Conservation (phyloP, 2,113 vertebrate species). For the Gymnorhina tibicen region DNA sequence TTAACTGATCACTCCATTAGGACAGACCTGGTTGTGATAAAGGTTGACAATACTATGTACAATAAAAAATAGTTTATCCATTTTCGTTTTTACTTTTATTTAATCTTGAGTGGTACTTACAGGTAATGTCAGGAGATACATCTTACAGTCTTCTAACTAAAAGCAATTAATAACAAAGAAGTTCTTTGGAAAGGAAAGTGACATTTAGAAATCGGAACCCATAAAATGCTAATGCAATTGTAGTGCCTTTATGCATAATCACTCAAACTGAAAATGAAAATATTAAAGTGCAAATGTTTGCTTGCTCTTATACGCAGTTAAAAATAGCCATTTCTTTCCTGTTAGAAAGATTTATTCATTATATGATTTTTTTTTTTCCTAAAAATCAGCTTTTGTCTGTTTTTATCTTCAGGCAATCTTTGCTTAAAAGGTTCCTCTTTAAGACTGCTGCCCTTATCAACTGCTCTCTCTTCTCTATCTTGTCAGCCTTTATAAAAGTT, state of each 20-base stretch:
- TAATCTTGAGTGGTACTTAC: not conserved
- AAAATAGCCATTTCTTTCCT: not conserved
- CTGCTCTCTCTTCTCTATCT: not conserved
- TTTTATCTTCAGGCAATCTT: not conserved
- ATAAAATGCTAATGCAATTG: not conserved
- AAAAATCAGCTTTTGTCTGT: not conserved
- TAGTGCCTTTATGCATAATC: not conserved
- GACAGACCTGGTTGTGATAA: not conserved
- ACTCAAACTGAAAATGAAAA: not conserved
- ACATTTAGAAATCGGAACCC: not conserved
- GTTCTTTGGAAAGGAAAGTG: not conserved
- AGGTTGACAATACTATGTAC: not conserved
- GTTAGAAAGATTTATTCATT: not conserved
- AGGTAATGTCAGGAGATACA: not conserved
- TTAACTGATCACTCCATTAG: not conserved
- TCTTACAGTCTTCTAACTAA: not conserved
- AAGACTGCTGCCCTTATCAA: not conserved
- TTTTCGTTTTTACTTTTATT: not conserved
- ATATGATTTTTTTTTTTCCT: not conserved
- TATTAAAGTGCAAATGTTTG: not conserved
- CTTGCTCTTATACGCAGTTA: not conserved
- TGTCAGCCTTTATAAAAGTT: not conserved
- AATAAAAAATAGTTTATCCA: not conserved
- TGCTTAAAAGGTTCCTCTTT: not conserved
- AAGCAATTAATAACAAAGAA: not conserved